Conservation (phyloP, 2,113 vertebrate species). For the Thalassoma bifasciatum region DNA sequence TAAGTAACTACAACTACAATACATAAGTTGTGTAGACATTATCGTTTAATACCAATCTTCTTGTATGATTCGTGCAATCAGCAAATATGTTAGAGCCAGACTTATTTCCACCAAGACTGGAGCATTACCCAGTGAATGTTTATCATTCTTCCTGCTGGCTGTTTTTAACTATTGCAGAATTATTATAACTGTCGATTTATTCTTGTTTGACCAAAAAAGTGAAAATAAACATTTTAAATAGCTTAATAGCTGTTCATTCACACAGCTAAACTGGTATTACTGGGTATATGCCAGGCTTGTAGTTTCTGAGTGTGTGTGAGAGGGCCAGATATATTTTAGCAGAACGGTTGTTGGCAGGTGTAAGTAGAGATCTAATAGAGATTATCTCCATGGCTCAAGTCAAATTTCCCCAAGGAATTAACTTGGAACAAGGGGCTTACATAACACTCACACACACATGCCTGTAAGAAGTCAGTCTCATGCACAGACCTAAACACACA, state of each 20-base stretch:
- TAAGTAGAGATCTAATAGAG: slow-evolving; percentile 58
- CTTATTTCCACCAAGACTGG: no score
- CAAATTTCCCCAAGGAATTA: slow-evolving; percentile 62
- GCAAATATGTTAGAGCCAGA: no score
- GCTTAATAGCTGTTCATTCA: background rate
- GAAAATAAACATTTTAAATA: background rate
- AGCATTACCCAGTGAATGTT: no score
- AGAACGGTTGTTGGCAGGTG: slow-evolving; percentile 53
- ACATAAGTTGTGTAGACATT: background rate
- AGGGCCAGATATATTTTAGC: slow-evolving; percentile 26
- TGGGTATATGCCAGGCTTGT: background rate
- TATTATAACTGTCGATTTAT: background rate
- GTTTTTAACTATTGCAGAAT: background rate
- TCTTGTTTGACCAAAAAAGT: background rate
- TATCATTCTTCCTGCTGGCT: background rate
- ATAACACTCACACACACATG: slow-evolving; percentile 23
- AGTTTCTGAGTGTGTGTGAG: background rate
- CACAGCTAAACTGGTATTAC: background rate
- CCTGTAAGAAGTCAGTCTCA: background rate
- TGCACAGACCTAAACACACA: slow-evolving; percentile 23
- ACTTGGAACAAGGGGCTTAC: slow-evolving; percentile 37
- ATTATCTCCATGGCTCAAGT: slow-evolving; percentile 60
- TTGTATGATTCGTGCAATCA: background rate
- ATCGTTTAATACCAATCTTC: background rate
- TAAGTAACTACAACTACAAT: no score